Evolutionary conservation across 2,797 vertebrate species (phyloP).

Genomic region (Ceryle rudis): DNA sequence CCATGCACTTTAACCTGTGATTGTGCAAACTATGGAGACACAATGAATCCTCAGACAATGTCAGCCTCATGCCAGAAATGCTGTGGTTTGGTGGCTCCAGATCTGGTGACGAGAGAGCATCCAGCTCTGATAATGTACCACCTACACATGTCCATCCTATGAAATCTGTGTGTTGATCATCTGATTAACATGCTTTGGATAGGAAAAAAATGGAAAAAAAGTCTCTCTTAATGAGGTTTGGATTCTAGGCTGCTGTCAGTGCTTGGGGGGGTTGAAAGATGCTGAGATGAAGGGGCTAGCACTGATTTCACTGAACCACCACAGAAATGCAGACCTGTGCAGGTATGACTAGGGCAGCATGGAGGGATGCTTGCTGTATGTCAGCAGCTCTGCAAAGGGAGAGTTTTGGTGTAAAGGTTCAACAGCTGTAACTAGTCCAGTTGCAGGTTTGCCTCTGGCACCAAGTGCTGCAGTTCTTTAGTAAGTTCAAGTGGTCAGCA

Average conservation of each 20-base stretch:
- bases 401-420: not conserved
- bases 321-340: fast-evolving
- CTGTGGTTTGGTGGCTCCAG: not conserved
- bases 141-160: not conserved
- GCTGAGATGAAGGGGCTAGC: not conserved
- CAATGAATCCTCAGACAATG: not conserved
- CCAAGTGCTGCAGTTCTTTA: not conserved
- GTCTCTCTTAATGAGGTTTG: fast-evolving
- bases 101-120: not conserved
- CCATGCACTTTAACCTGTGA: fast-evolving
- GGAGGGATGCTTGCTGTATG: fast-evolving
- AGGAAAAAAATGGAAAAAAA: not conserved
- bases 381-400: not conserved
- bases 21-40: not conserved
- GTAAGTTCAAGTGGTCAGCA: not conserved
- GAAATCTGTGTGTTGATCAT: not conserved
- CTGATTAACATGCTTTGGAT: not conserved
- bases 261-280: not conserved
- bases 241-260: not conserved
- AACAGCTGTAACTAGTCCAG: slow-evolving; percentile 15
- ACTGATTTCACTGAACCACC: not conserved
- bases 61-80: not conserved
- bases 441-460: not conserved
- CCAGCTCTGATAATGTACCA: not conserved
- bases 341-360: fast-evolving